Evolutionary conservation across 2,888 invertebrate genomes (phyloP).

Genomic region (Coenonympha glycerion): DNA sequence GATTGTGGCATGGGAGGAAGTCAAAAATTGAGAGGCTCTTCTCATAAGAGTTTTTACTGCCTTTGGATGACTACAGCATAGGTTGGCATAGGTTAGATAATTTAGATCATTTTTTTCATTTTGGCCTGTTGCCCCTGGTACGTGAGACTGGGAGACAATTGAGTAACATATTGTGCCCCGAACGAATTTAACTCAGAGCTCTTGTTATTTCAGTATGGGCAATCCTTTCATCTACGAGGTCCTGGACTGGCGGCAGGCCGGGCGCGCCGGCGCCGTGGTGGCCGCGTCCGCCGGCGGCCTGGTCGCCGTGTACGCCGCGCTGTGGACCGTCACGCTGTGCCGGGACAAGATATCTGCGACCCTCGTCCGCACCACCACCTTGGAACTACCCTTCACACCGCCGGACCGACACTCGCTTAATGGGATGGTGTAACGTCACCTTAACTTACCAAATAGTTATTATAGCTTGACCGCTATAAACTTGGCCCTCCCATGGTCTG

Average conservation of each 20-base stretch:
- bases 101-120: too few relatives aligned
- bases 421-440: conserved; percentile 30
- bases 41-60: too few relatives aligned
- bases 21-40: too few relatives aligned
- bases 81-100: too few relatives aligned
- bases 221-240: conserved; percentile 83
- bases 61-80: too few relatives aligned
- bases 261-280: conserved; percentile 70
- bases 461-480: neutral
- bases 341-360: conserved; percentile 46
- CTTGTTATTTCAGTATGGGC: conserved; percentile 77
- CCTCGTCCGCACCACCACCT: conserved; percentile 47
- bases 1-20: conserved; percentile 80
- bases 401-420: conserved; percentile 38
- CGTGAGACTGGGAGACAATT: too few relatives aligned
- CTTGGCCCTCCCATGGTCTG: too few relatives aligned
- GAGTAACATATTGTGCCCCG: too few relatives aligned
- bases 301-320: conserved; percentile 41
- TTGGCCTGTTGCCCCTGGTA: too few relatives aligned
- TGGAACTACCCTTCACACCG: conserved; percentile 44
- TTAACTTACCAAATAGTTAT: neutral
- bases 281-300: conserved; percentile 42
- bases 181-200: too few relatives aligned
- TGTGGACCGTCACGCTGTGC: conserved; percentile 46
- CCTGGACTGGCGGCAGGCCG: conserved; percentile 83